Conservation (phyloP, 2,113 vertebrate genomes). For the Glaucomys volans region DNA sequence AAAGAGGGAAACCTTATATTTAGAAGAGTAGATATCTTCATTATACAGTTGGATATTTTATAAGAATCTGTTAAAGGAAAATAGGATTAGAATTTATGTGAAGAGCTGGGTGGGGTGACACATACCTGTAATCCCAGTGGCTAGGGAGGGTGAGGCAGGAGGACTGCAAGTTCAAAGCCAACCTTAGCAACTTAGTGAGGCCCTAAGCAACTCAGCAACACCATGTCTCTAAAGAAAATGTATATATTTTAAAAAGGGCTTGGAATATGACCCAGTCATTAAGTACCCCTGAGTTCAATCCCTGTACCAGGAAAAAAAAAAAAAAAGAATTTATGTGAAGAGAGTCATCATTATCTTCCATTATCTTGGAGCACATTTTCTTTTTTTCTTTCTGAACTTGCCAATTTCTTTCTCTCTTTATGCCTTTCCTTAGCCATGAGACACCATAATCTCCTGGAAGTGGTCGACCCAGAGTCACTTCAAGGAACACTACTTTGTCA, state of each 20-base stretch:
- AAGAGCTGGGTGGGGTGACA: neutral
- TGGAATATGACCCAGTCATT: no score
- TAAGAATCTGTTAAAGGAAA: neutral
- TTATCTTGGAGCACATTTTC: neutral
- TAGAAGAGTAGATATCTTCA: neutral
- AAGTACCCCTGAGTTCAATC: no score
- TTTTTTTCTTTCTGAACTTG: constrained; percentile 6
- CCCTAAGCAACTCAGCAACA: no score
- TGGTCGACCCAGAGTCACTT: neutral
- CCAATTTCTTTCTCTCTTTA: neutral
- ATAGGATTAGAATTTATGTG: neutral
- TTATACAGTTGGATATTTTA: neutral
- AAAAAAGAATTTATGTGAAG: neutral
- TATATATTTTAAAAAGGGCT: no score
- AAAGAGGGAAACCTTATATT: neutral
- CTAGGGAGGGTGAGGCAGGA: no score
- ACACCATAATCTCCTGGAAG: neutral
- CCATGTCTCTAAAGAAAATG: no score
- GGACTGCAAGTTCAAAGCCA: no score
- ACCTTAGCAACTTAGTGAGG: no score
- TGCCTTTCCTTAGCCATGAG: neutral
- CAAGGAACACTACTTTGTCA: neutral
- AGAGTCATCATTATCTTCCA: neutral
- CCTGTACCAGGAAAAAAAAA: no score
- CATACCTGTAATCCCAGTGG: no score